These are phyloP conservation scores for Embiotoca jacksoni DNA, from an alignment of 2,113 vertebrate species.

Conservation along the genomic window DNA sequence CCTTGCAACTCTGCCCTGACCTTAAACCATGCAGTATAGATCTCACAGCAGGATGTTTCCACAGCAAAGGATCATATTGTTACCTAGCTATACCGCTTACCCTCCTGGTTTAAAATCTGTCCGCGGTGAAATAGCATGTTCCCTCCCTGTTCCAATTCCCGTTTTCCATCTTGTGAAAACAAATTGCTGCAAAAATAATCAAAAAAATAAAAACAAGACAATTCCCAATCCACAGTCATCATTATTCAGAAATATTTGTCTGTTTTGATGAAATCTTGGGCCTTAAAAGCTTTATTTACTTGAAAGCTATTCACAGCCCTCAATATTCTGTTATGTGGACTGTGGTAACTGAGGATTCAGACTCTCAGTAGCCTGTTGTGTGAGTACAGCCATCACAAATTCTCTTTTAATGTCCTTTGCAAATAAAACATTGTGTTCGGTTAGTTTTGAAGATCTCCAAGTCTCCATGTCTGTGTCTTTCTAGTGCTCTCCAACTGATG, in stretches of 20 bases:
- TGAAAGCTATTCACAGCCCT: slow-evolving; percentile 54
- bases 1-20: slow-evolving; percentile 8
- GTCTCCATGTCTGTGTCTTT: slow-evolving; percentile 58
- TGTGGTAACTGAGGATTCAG: slow-evolving; percentile 42
- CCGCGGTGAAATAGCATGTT: slow-evolving; percentile 22
- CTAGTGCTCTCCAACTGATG: slow-evolving; percentile 58
- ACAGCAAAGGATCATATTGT: slow-evolving; percentile 1
- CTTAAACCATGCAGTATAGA: background rate
- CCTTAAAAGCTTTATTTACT: slow-evolving; percentile 63
- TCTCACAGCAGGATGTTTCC: slow-evolving; percentile 31
- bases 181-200: slow-evolving; percentile 34
- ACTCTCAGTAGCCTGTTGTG: slow-evolving; percentile 53
- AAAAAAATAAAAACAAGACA: slow-evolving; percentile 34
- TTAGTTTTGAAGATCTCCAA: slow-evolving; percentile 70
- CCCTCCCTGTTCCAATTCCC: slow-evolving; percentile 12
- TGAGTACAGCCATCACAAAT: slow-evolving; percentile 65
- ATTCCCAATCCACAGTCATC: slow-evolving; percentile 45
- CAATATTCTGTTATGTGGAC: slow-evolving; percentile 53
- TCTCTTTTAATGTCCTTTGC: slow-evolving; percentile 76
- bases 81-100: background rate
- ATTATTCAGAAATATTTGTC: slow-evolving; percentile 55
- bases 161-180: slow-evolving; percentile 17
- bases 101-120: slow-evolving; percentile 20
- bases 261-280: slow-evolving; percentile 54
- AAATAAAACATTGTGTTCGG: slow-evolving; percentile 77